Evolutionary conservation across 2,888 invertebrate species (phyloP), one percentile per base, ranked within the genome.

Genomic region (Dolichopus griseipennis): DNA sequence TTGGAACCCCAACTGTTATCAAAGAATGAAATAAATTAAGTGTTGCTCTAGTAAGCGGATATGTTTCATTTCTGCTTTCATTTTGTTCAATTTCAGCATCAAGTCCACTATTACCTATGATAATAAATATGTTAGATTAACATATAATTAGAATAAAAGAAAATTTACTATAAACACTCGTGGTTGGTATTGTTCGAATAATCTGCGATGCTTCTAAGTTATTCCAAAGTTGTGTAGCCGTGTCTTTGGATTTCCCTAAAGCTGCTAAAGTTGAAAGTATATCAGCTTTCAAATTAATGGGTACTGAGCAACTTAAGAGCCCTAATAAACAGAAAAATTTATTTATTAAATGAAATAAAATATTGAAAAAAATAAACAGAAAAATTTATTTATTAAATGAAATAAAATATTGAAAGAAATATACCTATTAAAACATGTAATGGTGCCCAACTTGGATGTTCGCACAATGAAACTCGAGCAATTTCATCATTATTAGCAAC

Each of bases 71-170:
- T 65, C 95, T 86, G 7, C 93, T 89, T 79, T 97, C 97, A 68
- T 95, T 90, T 83, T 97, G 96, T 71, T 93, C 93, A 37, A 97
- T 83, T 81, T 97, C 97, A 0, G 91, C 90, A 81, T 90, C 85
- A 67, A 92, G 85, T 4, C 88, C 90, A 66, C 84, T 77, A 7
- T 73, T 71, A 3, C 73, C 76, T 76, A 67, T 41, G 5, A 37
- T 20, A 37, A 20, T 33, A n/a, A 34, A 64, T 34, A 22, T 22
- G 1, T 10, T 2, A 61, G 10, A 3, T 1, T 10, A 1, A 12
- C 22, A 62, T 18, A 22, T 2, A 62, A 22, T 22, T 21, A 62
- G 22, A 21, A 20, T 10, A 22, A 10, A 1, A 10, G 21, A 7
- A 1, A 9, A 22, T 9, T 22, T 22, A 62, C 21, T 20, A 21